Evolutionary conservation across 2,113 vertebrate genomes (phyloP).

Genomic region (Amazona guildingii): DNA sequence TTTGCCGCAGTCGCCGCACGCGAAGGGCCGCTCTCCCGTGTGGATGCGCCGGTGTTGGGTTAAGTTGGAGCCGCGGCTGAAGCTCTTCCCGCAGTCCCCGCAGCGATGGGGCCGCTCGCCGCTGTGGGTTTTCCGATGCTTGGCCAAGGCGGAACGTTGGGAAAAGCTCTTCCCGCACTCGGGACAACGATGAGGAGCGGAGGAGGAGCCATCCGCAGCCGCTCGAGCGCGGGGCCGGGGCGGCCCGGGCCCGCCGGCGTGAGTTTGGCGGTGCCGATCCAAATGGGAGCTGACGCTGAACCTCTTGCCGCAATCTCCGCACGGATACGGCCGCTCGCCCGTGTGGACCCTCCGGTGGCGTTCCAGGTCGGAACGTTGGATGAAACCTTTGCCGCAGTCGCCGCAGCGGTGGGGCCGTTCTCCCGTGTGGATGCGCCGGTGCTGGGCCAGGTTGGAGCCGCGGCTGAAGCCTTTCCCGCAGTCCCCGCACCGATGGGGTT

Average conservation of each 20-base stretch:
- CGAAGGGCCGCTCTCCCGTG: background rate
- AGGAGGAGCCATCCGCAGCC: rapidly evolving
- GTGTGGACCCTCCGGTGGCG: slow-evolving; percentile 28
- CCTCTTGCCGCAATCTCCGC: background rate
- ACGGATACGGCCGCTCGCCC: background rate
- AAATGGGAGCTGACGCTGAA: slow-evolving; percentile 40
- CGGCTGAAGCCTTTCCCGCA: slow-evolving; percentile 60
- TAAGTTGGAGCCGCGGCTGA: slow-evolving; percentile 55
- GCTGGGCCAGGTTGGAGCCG: slow-evolving; percentile 46
- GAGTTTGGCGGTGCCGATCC: background rate
- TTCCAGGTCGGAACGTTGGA: slow-evolving; percentile 20
- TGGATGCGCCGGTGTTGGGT: slow-evolving; percentile 58
- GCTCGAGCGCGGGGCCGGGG: background rate
- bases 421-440: slow-evolving; percentile 12
- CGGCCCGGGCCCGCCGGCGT: background rate
- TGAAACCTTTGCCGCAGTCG: slow-evolving; percentile 14
- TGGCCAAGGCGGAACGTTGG: slow-evolving; percentile 37
- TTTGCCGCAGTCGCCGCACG: slow-evolving; percentile 3
- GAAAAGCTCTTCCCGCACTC: slow-evolving; percentile 51
- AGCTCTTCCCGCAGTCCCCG: slow-evolving; percentile 22
- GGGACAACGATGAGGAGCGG: background rate
- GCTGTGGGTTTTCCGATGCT: slow-evolving; percentile 23
- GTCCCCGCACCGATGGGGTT: slow-evolving; percentile 16
- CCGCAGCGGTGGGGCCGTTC: slow-evolving; percentile 32
- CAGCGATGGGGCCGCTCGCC: slow-evolving; percentile 5